Evolutionary conservation across 1,140 invertebrate species (phyloP).

Genomic region (Parasteatoda tepidariorum): DNA sequence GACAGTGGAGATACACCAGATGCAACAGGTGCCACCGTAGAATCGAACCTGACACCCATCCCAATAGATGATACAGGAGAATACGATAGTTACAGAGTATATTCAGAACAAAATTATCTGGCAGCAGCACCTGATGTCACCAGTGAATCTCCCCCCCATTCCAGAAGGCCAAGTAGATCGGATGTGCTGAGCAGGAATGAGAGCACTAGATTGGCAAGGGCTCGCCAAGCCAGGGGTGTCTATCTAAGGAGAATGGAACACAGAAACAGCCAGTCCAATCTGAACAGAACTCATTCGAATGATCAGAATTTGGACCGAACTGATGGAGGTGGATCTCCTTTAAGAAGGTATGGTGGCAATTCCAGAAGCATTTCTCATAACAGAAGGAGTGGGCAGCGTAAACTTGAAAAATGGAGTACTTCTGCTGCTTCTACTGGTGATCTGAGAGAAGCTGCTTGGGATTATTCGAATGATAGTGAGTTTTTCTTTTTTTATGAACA

Average conservation of each 20-base stretch:
- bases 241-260: conserved; percentile 55
- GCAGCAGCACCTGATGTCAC: neutral
- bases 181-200: conserved; percentile 23
- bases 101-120: conserved; percentile 45
- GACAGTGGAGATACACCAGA: conserved; percentile 7
- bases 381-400: conserved; percentile 7
- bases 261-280: conserved; percentile 22
- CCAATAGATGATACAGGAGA: neutral
- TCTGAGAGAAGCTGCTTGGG: conserved; percentile 44
- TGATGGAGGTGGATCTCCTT: neutral
- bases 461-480: conserved; percentile 51
- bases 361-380: conserved; percentile 28
- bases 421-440: conserved; percentile 49
- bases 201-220: neutral
- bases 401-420: conserved; percentile 49
- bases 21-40: neutral
- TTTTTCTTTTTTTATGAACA: neutral
- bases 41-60: conserved; percentile 18
- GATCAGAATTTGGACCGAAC: neutral
- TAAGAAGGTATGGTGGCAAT: neutral
- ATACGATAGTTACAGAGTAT: conserved; percentile 37
- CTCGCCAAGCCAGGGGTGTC: conserved; percentile 27
- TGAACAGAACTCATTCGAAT: conserved; percentile 20
- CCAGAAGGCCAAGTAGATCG: conserved; percentile 7
- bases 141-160: neutral